Percentiles rank a stretch among this genome's conserved stretches.
Evolutionary conservation across 2,888 invertebrate species (phyloP).

Genomic region (Hydrotaea diabolus): DNA sequence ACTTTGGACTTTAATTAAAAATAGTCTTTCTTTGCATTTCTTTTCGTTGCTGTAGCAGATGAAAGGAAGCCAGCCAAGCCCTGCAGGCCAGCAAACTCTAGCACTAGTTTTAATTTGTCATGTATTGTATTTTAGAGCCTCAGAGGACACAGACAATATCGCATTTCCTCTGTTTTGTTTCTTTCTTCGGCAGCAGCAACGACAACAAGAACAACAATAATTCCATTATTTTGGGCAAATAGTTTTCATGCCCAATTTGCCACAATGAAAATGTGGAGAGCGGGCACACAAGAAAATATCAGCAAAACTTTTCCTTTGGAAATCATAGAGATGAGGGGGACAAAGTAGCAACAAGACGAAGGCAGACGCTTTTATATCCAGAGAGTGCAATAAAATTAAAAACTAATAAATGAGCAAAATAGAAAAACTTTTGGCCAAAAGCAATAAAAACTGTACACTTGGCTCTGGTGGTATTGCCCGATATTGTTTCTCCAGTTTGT

Average conservation of each 20-base stretch:
- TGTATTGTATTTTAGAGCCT: slow-evolving; percentile 6
- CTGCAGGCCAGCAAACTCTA: background rate
- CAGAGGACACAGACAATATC: background rate
- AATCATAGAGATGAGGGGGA: background rate
- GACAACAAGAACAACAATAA: slow-evolving; percentile 24
- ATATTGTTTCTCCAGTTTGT: background rate
- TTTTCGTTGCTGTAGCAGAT: background rate
- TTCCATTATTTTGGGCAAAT: slow-evolving; percentile 26
- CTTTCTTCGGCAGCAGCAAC: slow-evolving; percentile 12
- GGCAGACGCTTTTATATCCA: slow-evolving; percentile 8
- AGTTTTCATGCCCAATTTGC: slow-evolving; percentile 37
- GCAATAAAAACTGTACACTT: slow-evolving; percentile 2
- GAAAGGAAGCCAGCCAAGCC: background rate
- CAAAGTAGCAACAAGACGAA: background rate
- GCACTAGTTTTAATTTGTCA: slow-evolving; percentile 13
- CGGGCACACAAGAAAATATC: background rate
- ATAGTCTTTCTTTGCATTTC: background rate
- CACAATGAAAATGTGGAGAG: slow-evolving; percentile 7
- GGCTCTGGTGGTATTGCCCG: background rate
- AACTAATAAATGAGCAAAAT: slow-evolving; percentile 56
- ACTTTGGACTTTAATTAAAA: background rate
- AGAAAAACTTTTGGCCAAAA: slow-evolving; percentile 40
- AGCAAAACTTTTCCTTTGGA: slow-evolving; percentile 17
- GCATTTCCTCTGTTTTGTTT: background rate
- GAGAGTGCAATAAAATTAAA: slow-evolving; percentile 57